These are phyloP conservation scores for Psophia crepitans DNA, from an alignment of 2,113 vertebrate species.

Conservation along the genomic window DNA sequence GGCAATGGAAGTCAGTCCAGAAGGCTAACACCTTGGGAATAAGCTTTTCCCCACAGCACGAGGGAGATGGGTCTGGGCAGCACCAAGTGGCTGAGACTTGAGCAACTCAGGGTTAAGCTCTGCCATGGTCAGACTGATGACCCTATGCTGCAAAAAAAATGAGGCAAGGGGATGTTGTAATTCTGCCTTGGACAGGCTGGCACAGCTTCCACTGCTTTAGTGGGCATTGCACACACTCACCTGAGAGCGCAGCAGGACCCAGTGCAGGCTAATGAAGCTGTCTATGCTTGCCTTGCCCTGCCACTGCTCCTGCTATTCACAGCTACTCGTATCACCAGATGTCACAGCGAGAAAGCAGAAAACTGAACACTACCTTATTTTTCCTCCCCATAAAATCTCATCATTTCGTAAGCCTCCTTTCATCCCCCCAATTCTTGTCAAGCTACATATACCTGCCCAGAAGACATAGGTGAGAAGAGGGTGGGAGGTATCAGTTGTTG, in stretches of 20 bases:
- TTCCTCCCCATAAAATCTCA: not conserved
- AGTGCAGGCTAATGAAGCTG: accelerated
- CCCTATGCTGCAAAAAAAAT: not conserved
- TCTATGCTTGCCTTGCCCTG: not conserved
- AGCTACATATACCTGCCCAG: not conserved
- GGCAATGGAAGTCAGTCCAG: not conserved
- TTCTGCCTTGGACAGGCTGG: not conserved
- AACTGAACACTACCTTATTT: not conserved
- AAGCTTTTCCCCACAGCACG: not conserved
- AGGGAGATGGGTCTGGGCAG: not conserved
- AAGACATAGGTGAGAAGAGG: not conserved
- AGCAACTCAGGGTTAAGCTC: not conserved
- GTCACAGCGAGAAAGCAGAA: not conserved
- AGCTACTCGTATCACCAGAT: not conserved
- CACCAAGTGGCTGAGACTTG: not conserved
- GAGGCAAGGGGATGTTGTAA: not conserved
- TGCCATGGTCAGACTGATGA: not conserved
- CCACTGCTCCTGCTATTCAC: not conserved
- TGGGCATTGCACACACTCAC: not conserved
- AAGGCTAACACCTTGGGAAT: not conserved
- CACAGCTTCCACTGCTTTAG: not conserved
- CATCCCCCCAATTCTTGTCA: not conserved
- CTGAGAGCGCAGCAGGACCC: not conserved
- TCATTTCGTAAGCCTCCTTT: not conserved
- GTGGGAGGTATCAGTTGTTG: not conserved